Base-by-base conservation (phyloP, 2,888 invertebrate species). In the Deilephila elpenor region DNA sequence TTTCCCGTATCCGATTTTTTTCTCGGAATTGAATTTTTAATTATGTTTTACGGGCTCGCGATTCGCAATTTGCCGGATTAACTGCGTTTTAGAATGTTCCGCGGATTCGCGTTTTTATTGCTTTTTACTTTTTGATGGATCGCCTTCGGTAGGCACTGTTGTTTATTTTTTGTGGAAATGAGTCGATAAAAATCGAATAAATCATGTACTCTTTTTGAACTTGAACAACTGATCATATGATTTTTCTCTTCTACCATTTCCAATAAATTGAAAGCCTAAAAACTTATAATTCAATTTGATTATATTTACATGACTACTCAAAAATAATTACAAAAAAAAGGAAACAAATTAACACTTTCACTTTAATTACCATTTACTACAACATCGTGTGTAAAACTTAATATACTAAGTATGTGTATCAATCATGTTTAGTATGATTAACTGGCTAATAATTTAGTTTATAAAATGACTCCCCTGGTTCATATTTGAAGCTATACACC, bases 1-100 rank as follows among this genome's bases (percentile, higher is more conserved):
- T 74, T 72, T 56, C 14, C 60, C 25, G 61, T 25, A 61, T 75
- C 79, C 78, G 77, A 71, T 82, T 74, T 74, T 86, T 89, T 90
- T 91, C 88, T 86, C 79, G 79, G 87, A 89, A 92, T 93, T 90
- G 91, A 90, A 90, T 91, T 94, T 93, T 94, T 94, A 94, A 94
- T 94, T 93, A 92, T 92, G 90, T 91, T 94, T 93, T 93, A 93
- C 90, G 92, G 90, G 84, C 89, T 87, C 86, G 88, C 91, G 92
- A 91, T 90, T 91, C 87, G 91, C 93, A 93, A 94, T 94, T 93
- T 89, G 84, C 87, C 78, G 86, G 88, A 93, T 93, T 93, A 94
- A 93, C 91, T 91, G 89, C 88, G 84, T 88, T 90, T 88, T 80
- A 75, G 76, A 81, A 79, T 83, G 83, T 83, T 84, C 80, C 80